phyloP scores from a whole-genome alignment of 2,888 invertebrate genomes.

The Pocota personata region DNA sequence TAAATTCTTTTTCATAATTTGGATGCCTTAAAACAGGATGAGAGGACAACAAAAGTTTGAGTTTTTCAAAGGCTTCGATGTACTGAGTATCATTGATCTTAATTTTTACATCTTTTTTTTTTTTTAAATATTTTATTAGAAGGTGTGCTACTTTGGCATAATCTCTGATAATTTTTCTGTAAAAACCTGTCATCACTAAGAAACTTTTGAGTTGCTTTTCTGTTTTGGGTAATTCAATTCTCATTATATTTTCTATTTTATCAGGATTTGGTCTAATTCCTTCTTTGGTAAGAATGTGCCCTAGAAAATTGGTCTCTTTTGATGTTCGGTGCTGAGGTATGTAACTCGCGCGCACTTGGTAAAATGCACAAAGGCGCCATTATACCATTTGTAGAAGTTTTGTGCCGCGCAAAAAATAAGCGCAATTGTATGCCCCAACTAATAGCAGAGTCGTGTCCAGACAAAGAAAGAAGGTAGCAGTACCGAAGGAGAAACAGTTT shows the following conservation, averaged over 20 bases:
- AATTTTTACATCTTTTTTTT: neutral
- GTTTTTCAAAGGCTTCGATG: constrained; percentile 1
- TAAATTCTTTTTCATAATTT: neutral
- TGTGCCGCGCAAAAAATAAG: too few species aligned
- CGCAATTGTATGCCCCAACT: too few species aligned
- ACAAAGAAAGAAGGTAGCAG: too few species aligned
- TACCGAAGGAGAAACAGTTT: too few species aligned
- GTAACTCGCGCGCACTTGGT: too few species aligned
- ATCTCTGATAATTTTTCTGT: neutral
- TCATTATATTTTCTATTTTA: neutral
- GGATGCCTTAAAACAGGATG: neutral
- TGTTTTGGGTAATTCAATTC: neutral
- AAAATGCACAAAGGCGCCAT: too few species aligned
- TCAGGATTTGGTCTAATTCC: neutral
- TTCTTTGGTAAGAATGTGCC: neutral
- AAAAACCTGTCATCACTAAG: neutral
- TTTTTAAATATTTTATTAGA: constrained; percentile 2
- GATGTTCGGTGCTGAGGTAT: too few species aligned
- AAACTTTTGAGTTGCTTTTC: neutral
- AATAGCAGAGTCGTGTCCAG: too few species aligned
- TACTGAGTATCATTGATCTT: constrained; percentile 5
- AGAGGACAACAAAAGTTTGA: neutral
- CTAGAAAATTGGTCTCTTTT: neutral
- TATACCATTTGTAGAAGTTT: too few species aligned
- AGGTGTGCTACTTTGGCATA: constrained; percentile 13